Percentiles rank a stretch among this genome's conserved stretches.
Conservation (phyloP, 2,888 invertebrate genomes). For the Epinotia nisella region DNA sequence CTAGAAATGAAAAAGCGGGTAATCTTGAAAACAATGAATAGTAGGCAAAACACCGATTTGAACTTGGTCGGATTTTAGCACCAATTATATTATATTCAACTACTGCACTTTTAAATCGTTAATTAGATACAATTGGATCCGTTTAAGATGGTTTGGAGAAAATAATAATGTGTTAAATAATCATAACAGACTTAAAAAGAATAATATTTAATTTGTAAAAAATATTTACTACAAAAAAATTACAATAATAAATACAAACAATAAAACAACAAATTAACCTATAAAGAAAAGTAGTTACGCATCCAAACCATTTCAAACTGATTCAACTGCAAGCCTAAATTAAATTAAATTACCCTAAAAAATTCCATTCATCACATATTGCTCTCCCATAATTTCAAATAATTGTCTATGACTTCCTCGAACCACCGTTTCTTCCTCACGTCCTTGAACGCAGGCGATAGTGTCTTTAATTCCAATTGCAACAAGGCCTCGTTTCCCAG, state of each 20-base stretch:
- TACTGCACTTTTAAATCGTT: constrained; percentile 47
- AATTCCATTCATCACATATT: constrained; percentile 87
- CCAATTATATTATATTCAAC: constrained; percentile 43
- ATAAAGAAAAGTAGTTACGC: not conserved
- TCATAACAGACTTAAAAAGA: not conserved
- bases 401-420: constrained; percentile 94
- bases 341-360: constrained; percentile 39
- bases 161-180: not conserved
- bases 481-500: constrained; percentile 93
- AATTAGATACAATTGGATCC: constrained; percentile 4
- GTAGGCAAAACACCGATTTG: not conserved
- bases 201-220: not conserved
- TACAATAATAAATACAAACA: too few relatives aligned
- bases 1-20: not conserved
- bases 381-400: constrained; percentile 95
- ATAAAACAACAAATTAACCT: too few relatives aligned
- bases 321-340: constrained; percentile 23
- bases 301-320: constrained; percentile 24
- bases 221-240: too few relatives aligned
- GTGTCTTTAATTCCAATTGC: constrained; percentile 91
- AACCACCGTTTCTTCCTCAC: constrained; percentile 91
- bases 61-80: constrained; percentile 12
- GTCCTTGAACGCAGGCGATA: constrained; percentile 92
- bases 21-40: not conserved
- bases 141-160: constrained; percentile 7